These are phyloP conservation scores for Morelia viridis DNA, from an alignment of 2,797 vertebrate genomes.

Conservation along the genomic window DNA sequence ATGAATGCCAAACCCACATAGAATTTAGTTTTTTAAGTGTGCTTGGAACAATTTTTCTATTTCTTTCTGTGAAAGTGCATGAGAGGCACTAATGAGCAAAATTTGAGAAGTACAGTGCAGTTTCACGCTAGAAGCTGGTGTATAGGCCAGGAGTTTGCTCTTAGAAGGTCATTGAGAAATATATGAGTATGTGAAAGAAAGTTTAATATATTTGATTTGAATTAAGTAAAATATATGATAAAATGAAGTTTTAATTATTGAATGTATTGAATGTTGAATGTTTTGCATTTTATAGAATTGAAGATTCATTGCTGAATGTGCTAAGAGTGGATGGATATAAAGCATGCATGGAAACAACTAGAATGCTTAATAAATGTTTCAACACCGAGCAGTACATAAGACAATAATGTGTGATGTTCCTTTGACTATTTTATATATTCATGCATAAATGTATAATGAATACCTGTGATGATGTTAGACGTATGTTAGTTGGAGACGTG, in stretches of 20 bases:
- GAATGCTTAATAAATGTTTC: neutral
- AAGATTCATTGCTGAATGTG: neutral
- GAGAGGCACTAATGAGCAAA: neutral
- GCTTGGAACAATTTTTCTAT: neutral
- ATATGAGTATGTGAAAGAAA: neutral
- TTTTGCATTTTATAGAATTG: neutral
- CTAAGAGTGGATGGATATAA: neutral
- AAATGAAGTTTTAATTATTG: neutral
- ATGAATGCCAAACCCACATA: neutral
- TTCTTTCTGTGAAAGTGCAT: neutral
- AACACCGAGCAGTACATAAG: neutral
- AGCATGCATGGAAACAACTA: neutral
- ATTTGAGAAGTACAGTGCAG: neutral
- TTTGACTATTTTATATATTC: neutral
- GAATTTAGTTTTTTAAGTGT: neutral
- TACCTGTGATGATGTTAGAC: neutral
- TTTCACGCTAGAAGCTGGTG: neutral
- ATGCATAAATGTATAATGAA: neutral
- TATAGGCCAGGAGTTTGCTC: neutral
- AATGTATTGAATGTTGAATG: neutral
- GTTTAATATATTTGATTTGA: neutral
- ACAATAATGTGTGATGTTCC: neutral
- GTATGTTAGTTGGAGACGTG: neutral
- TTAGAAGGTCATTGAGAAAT: neutral
- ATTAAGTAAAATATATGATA: neutral